phyloP scores from a whole-genome alignment of 2,888 invertebrate genomes.

The Philhelius pedissequus region DNA sequence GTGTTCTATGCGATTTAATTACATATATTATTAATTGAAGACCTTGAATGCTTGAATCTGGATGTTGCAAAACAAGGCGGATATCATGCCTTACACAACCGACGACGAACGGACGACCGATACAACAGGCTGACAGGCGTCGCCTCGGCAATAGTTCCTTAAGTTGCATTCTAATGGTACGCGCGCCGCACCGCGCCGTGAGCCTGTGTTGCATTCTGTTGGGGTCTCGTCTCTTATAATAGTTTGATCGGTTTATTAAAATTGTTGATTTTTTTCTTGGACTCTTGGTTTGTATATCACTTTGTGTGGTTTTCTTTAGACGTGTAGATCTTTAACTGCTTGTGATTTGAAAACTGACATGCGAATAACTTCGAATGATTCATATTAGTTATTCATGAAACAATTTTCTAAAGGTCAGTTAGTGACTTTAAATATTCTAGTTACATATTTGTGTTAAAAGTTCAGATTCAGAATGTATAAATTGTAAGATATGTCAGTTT shows the following conservation, averaged over 20 bases:
- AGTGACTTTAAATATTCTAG: not conserved
- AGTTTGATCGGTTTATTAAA: constrained; percentile 49
- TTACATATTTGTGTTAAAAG: not conserved
- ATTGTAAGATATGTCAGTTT: too few species aligned
- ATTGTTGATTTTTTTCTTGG: constrained; percentile 53
- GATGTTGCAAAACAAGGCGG: constrained; percentile 64
- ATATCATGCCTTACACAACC: constrained; percentile 46
- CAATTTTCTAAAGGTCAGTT: constrained; percentile 16
- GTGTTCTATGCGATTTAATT: constrained; percentile 69
- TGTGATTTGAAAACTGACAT: constrained; percentile 6
- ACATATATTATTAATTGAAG: constrained; percentile 64
- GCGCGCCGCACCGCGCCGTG: not conserved
- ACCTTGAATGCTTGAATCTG: constrained; percentile 52
- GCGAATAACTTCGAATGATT: not conserved
- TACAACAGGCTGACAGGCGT: not conserved
- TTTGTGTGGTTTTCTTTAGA: not conserved
- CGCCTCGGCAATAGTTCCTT: not conserved
- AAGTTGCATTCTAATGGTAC: constrained; percentile 4
- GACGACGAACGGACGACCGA: not conserved
- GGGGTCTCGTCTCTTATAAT: constrained; percentile 28
- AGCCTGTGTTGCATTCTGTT: not conserved
- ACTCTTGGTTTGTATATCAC: constrained; percentile 19
- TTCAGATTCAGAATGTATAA: too few species aligned
- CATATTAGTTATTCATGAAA: constrained; percentile 18
- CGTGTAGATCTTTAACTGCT: not conserved